Conservation (phyloP, 2,797 vertebrate genomes). For the Sylvia borin region DNA sequence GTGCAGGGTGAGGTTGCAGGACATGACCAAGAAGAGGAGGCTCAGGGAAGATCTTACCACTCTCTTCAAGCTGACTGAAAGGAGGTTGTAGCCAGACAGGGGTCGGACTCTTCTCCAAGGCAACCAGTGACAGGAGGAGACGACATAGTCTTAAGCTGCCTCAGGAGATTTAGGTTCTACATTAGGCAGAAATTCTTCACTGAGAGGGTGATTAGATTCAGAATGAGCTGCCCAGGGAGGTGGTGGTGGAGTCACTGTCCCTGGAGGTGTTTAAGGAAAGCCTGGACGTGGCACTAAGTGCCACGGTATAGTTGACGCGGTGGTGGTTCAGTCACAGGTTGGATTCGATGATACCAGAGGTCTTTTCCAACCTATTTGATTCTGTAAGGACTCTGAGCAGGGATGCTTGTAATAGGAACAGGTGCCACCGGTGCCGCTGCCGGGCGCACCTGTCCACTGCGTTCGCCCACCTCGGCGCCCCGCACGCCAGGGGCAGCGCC, state of each 20-base stretch:
- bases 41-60: neutral
- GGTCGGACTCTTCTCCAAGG: fast-evolving
- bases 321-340: neutral
- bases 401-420: neutral
- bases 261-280: neutral
- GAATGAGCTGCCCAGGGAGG: neutral
- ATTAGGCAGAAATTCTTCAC: neutral
- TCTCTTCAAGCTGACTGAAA: neutral
- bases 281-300: neutral
- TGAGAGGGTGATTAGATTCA: neutral
- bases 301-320: neutral
- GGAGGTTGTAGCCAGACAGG: neutral
- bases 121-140: neutral
- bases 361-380: neutral
- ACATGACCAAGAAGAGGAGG: neutral
- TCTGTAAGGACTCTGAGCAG: neutral
- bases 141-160: neutral
- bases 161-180: neutral
- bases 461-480: neutral
- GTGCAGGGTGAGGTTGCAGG: neutral
- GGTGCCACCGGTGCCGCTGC: neutral
- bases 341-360: neutral
- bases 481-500: neutral
- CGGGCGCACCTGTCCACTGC: neutral
- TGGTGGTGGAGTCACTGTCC: neutral